Evolutionary conservation across 2,888 invertebrate species (phyloP), one percentile per base, ranked within the genome.

Genomic region (Chydorus sphaericus): DNA sequence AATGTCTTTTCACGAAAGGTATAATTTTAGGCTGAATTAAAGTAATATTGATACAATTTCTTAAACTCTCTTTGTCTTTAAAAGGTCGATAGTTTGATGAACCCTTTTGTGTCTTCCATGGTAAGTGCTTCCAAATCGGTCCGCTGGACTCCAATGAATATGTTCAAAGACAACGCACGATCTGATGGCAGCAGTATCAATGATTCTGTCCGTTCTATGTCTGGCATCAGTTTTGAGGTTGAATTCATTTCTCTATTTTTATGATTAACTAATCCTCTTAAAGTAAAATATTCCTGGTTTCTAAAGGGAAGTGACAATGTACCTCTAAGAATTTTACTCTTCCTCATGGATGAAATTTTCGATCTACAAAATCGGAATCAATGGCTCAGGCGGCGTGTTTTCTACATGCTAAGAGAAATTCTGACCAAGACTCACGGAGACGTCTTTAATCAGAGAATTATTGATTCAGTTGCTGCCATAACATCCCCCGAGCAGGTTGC

Each of bases 401-500:
- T 87, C 7, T 80, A 82, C 11, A 71, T 88, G 44, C 69, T 88
- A 20, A 72, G 85, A 18, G 84, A 86, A 70, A 80, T 89, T 55
- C 77, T 88, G 14, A 33, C 60, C 58, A 81, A 84, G 18, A 83
- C 85, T 74, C 82, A 85, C 65, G 87, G 87, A 20, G 85, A 86
- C 65, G 83, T 83, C 61, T 84, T 88, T 37, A 89, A 88, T 70
- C 74, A 89, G 64, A 81, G 87, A 68, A 92, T 93, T 59, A 76
- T 91, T 54, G 91, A 92, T 64, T 82, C 87, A 64, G 90, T 93
- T 2, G 83, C 87, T 26, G 80, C 81, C 60, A 72, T 90, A 63
- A 92, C 92, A 0, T 87, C 89, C 60, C 88, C 91, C 1, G 81
- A 85, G 60, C 88, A 88, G 66, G 84, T 93, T 48, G 87, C 90